Evolutionary conservation across 2,797 vertebrate species (phyloP), one percentile per base, ranked within the genome.

Genomic region (Cottoperca gobio): DNA sequence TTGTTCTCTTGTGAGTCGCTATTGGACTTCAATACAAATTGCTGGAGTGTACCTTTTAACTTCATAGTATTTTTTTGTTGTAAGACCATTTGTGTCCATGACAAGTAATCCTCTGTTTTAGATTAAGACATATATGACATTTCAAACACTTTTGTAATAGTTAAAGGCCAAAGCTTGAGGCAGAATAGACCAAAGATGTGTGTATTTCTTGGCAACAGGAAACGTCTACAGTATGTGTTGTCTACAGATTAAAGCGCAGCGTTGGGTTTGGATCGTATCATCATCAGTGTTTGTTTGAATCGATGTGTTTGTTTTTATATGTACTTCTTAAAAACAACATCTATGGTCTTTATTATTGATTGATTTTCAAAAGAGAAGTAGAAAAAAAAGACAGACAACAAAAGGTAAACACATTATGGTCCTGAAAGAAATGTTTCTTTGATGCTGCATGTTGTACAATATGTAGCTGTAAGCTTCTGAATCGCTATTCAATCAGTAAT

Each of bases 331-430:
- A 45, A 59, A 64, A 26, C 53, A 46, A n/a, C 16, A 14, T 39
- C 8, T 13, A 21, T 19, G 23, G 7, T 49, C 7, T 5, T 19
- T 61, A 63, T 48, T 16, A 55, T 40, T 43, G n/a, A 82, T 60
- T 28, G 12, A 21, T 54, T 70, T 66, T 53, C 17, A 67, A 14
- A 72, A 35, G 26, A 55, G 9, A 58, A 39, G 12, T 1, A 57
- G 16, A 19, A 63, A 46, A 43, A 52, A 39, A 1, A 48, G 28
- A 35, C 3, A 63, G 11, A 59, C 21, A 53, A 23, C 39, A 54
- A 17, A 53, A 54, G 6, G 46, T 9, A 8, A 4, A 8, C 37
- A 45, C 16, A 26, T 37, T n/a, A 37, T 13, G 1, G 2, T 46
- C 16, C 37, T 21, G 28, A 26, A 23, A 26, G 8, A 39, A n/a